phyloP scores from a whole-genome alignment of 1,140 invertebrate species.

The Plectus sambesii region DNA sequence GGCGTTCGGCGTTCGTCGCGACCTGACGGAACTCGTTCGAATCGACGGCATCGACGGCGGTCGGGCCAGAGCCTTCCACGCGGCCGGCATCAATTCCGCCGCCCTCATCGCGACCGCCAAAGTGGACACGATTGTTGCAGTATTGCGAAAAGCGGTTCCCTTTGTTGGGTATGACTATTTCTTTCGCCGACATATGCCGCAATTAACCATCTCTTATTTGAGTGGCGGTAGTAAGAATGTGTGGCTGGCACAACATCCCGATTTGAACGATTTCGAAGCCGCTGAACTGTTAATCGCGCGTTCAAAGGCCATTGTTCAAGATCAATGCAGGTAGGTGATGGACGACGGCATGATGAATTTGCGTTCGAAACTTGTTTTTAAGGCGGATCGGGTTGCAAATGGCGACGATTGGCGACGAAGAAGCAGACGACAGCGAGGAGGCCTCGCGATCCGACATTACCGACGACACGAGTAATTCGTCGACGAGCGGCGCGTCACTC shows the following conservation, averaged over 20 bases:
- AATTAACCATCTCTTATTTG: background rate
- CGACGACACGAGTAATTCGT: too few species aligned
- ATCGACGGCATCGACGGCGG: constrained; percentile 70
- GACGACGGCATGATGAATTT: too few species aligned
- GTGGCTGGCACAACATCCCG: constrained; percentile 69
- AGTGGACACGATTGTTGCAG: constrained; percentile 20
- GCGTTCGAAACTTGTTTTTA: too few species aligned
- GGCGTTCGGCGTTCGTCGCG: constrained; percentile 81
- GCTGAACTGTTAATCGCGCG: constrained; percentile 66
- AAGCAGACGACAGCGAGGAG: too few species aligned
- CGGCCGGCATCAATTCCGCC: constrained; percentile 67
- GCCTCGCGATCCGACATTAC: too few species aligned
- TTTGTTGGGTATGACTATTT: constrained; percentile 55
- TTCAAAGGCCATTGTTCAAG: too few species aligned
- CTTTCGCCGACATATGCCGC: too few species aligned
- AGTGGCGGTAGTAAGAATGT: constrained; percentile 49
- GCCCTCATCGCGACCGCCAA: constrained; percentile 47
- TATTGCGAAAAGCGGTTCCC: constrained; percentile 64
- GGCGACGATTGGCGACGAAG: too few species aligned
- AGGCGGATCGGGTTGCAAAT: too few species aligned
- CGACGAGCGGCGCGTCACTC: too few species aligned
- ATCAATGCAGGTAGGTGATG: too few species aligned
- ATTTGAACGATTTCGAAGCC: constrained; percentile 67
- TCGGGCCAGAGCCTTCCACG: constrained; percentile 68
- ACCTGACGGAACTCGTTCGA: constrained; percentile 78